Evolutionary conservation across 2,797 vertebrate species (phyloP), one percentile per base, ranked within the genome.

Genomic region (Falco berigora): DNA sequence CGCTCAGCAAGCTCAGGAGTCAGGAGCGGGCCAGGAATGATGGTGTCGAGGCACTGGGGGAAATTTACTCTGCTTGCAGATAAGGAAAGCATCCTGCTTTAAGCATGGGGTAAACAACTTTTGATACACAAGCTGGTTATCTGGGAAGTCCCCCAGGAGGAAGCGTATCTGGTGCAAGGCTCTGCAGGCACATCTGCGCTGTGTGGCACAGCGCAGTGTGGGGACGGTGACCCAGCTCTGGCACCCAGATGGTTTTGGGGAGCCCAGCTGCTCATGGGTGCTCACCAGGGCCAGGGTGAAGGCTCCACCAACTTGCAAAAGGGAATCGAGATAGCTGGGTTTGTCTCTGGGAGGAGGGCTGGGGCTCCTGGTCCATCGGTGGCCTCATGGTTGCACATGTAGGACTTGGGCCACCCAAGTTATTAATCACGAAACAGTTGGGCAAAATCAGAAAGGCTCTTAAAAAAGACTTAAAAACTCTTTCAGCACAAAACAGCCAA

Each of bases 61-160:
- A 90, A 90, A 94, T 95, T 6, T 22, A 56, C 75, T 95, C 92
- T 66, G 92, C 88, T 56, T 42, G 90, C 90, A 95, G 96, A 97
- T 96, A 97, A 94, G 95, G 86, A 80, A 95, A 95, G 94, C 90
- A 94, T 96, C 96, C 96, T 96, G 96, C 92, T 88, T 8, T 2
- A 40, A 92, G 85, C 72, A 46, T 2, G 49, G 90, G 56, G 85
- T 95, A 95, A 97, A 92, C 94, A 96, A 88, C 90, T 95, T 89
- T 9, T 67, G 28, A 91, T 94, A 85, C 56, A 59, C 94, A 69
- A 85, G 55, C 34, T 19, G 49, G 56, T 88, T 92, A 92, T 94
- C 94, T 88, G 78, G n/a, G 42, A 78, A 90, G 73, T 64, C 88
- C 95, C 88, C 24, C 34, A 34, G 87, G 94, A 94, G 96, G 91